phyloP scores from a whole-genome alignment of 1,140 invertebrate genomes.

The Drosophila pectinifera region DNA sequence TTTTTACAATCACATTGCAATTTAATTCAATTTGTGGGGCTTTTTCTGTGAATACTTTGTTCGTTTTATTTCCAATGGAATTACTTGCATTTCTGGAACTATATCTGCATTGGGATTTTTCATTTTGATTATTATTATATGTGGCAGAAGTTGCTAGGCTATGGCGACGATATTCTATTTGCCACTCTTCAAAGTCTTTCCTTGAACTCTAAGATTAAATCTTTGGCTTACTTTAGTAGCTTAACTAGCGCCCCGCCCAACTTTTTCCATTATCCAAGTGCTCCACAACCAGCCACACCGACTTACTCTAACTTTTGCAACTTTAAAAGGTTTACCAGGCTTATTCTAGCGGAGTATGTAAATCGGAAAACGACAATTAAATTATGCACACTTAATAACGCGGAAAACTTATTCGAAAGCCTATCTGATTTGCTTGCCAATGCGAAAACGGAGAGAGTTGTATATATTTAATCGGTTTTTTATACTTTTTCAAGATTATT shows the following conservation, averaged over 20 bases:
- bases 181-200: conserved; percentile 39
- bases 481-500: background rate
- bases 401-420: conserved; percentile 19
- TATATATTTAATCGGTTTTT: background rate
- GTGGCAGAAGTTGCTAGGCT: background rate
- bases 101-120: conserved; percentile 12
- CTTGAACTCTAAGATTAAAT: conserved; percentile 57
- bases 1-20: conserved; percentile 67
- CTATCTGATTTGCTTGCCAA: conserved; percentile 14
- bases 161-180: conserved; percentile 2
- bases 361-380: conserved; percentile 39
- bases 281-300: conserved; percentile 45
- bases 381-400: conserved; percentile 17
- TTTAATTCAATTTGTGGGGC: conserved; percentile 62
- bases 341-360: conserved; percentile 53
- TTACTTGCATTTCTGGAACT: conserved; percentile 42
- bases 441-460: conserved; percentile 31
- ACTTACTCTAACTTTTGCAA: conserved; percentile 23
- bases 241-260: conserved; percentile 4
- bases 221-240: conserved; percentile 43
- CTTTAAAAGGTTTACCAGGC: conserved; percentile 18
- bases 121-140: background rate
- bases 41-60: conserved; percentile 25
- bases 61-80: conserved; percentile 78
- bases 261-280: conserved; percentile 11